A percentile compares a stretch with the other conserved stretches of the same genome.
phyloP scores from a whole-genome alignment of 2,888 invertebrate genomes.

The Cantharis flavilabris region DNA sequence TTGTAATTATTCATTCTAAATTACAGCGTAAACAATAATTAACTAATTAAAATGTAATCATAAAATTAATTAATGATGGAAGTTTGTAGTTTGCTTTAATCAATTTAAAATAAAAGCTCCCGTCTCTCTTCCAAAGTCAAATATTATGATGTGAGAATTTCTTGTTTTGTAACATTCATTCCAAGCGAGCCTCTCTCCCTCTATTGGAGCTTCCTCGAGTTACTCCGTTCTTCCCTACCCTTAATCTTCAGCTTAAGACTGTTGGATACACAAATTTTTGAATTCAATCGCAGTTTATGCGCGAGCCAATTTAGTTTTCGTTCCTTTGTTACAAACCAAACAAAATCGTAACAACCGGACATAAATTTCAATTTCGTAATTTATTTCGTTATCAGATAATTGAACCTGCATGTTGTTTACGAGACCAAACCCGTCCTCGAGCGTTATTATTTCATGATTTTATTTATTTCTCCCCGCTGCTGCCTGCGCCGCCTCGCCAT shows the following conservation, averaged over 20 bases:
- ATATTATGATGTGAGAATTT: too few species aligned
- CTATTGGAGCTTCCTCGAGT: background rate
- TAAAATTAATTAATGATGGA: background rate
- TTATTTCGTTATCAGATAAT: conserved; percentile 18
- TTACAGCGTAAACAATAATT: background rate
- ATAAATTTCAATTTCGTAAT: conserved; percentile 12
- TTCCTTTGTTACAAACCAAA: background rate
- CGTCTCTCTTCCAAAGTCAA: background rate
- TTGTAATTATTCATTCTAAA: background rate
- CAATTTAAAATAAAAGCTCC: background rate
- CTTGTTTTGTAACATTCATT: background rate
- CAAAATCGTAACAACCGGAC: background rate
- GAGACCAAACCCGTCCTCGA: background rate
- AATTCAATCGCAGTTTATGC: background rate
- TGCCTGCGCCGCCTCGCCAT: background rate
- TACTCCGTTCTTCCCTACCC: background rate
- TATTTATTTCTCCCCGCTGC: background rate
- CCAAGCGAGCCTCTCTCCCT: background rate
- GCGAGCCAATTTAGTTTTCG: background rate
- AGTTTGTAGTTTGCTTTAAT: background rate
- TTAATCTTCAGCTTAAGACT: background rate
- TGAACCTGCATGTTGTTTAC: conserved; percentile 23
- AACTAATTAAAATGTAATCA: background rate
- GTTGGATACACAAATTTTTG: too few species aligned
- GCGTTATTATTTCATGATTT: background rate